These are phyloP conservation scores for Drosophila athabasca DNA, from an alignment of 1,140 invertebrate genomes.

Conservation along the genomic window DNA sequence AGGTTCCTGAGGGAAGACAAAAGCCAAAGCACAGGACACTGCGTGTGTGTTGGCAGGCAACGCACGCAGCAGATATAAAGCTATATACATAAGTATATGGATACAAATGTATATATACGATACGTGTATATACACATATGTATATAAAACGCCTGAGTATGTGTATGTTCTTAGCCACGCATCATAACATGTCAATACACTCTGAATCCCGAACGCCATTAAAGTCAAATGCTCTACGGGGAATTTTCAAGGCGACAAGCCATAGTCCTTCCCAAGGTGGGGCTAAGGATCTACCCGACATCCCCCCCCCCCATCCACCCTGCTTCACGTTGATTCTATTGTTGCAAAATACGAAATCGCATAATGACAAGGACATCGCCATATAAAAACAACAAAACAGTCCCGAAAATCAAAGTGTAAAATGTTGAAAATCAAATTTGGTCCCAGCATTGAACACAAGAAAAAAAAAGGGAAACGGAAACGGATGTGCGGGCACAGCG, in stretches of 20 bases:
- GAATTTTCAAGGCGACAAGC: slow-evolving; percentile 62
- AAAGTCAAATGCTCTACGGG: slow-evolving; percentile 77
- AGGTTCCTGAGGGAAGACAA: slow-evolving; percentile 11
- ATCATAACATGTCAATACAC: slow-evolving; percentile 81
- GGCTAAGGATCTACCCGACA: slow-evolving; percentile 19
- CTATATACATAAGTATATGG: slow-evolving; percentile 21
- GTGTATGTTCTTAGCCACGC: slow-evolving; percentile 61
- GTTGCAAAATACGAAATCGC: slow-evolving; percentile 54
- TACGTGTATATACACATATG: slow-evolving; percentile 4
- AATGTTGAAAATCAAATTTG: slow-evolving; percentile 77
- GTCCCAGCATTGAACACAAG: slow-evolving; percentile 20
- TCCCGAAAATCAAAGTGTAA: slow-evolving; percentile 56
- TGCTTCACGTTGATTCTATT: slow-evolving; percentile 21
- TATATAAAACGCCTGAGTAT: slow-evolving; percentile 1
- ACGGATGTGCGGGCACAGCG: slow-evolving; percentile 43
- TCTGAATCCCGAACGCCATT: slow-evolving; percentile 60
- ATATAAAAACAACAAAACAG: slow-evolving; percentile 20
- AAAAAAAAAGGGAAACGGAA: slow-evolving; percentile 34
- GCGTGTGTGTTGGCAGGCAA: slow-evolving; percentile 45
- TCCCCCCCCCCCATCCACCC: neutral
- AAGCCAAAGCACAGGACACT: slow-evolving; percentile 25
- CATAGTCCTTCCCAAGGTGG: slow-evolving; percentile 39
- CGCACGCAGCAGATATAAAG: slow-evolving; percentile 52
- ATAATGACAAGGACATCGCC: slow-evolving; percentile 56
- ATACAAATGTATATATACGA: neutral